phyloP scores from a whole-genome alignment of 37 sponge, comb jelly and placozoan genomes.

The Bolinopsis microptera region DNA sequence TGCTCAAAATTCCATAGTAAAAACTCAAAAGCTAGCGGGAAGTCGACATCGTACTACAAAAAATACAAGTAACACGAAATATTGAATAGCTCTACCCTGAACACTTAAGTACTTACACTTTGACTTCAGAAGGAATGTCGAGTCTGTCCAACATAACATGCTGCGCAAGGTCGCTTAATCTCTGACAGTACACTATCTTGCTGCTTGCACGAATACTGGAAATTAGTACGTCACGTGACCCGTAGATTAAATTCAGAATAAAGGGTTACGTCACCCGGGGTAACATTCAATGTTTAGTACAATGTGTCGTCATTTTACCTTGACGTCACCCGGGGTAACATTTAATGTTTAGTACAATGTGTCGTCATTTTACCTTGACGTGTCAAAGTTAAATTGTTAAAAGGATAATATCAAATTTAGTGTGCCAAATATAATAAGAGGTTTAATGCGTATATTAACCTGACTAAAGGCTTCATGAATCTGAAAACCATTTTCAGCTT shows the following conservation, averaged over 20 bases:
- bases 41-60: no score
- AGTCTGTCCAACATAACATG: neutral
- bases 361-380: no score
- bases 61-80: no score
- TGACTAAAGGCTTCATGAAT: constrained; percentile 38
- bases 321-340: neutral
- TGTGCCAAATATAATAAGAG: no score
- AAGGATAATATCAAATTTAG: no score
- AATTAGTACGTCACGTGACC: neutral
- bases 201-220: constrained; percentile 45
- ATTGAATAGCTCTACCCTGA: no score
- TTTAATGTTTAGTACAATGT: neutral
- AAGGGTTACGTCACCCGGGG: neutral
- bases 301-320: neutral
- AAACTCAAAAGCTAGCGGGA: no score
- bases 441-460: constrained; percentile 12
- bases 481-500: constrained; percentile 23
- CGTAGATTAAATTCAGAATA: neutral
- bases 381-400: no score
- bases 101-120: constrained; percentile 3
- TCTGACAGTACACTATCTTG: constrained; percentile 33
- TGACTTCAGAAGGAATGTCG: neutral
- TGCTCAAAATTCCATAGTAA: neutral
- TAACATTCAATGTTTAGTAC: neutral
- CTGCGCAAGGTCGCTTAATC: neutral